phyloP scores from a whole-genome alignment of 2,113 vertebrate species.

The Mustela nigripes region DNA sequence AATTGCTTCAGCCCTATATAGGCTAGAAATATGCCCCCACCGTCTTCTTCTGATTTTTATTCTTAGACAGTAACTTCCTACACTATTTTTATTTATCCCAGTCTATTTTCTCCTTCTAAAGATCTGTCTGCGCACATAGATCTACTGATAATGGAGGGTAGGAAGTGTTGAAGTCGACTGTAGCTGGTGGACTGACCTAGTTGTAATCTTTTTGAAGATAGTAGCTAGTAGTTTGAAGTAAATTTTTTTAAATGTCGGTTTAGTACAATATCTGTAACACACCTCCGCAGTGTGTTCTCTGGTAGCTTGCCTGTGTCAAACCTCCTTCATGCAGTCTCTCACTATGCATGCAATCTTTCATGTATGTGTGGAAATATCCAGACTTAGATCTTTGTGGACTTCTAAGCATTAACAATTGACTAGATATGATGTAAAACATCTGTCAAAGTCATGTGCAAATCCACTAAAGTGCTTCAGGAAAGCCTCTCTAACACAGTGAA shows the following conservation, averaged over 20 bases:
- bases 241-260: background rate
- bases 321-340: background rate
- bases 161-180: background rate
- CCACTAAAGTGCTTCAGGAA: background rate
- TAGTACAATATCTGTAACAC: background rate
- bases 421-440: background rate
- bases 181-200: background rate
- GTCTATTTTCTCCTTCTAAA: background rate
- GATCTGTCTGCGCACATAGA: background rate
- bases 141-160: background rate
- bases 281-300: background rate
- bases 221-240: background rate
- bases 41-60: background rate
- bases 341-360: background rate
- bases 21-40: background rate
- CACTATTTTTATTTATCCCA: background rate
- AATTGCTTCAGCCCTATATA: background rate
- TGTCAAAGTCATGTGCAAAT: background rate
- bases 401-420: background rate
- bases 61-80: background rate
- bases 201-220: background rate
- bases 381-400: background rate
- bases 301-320: background rate
- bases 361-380: background rate
- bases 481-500: background rate